Evolutionary conservation across 2,113 vertebrate genomes (phyloP).

Genomic region (Phaethornis superciliosus): DNA sequence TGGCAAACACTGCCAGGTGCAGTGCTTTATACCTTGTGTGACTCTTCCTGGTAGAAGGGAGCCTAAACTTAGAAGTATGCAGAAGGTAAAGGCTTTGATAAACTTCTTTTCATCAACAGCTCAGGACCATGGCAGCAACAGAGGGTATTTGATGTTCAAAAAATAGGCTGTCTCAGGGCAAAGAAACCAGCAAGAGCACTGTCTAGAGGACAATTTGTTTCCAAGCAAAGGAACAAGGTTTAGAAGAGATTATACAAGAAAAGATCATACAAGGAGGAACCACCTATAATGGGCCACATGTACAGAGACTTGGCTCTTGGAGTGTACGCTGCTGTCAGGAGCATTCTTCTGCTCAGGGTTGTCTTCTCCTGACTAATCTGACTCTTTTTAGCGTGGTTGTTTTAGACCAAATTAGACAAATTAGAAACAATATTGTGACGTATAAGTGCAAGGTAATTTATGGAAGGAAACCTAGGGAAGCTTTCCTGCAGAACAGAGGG

Average conservation of each 20-base stretch:
- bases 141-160: neutral
- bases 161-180: neutral
- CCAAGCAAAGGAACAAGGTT: neutral
- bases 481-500: neutral
- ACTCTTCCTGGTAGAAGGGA: neutral
- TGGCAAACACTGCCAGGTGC: slow-evolving; percentile 22
- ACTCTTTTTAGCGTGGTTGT: neutral
- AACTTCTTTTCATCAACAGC: neutral
- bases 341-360: neutral
- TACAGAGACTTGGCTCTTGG: rapidly evolving
- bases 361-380: neutral
- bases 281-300: rapidly evolving
- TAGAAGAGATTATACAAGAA: neutral
- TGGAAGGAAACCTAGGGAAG: neutral
- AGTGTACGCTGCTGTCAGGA: neutral
- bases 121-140: neutral
- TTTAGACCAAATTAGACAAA: too few species aligned
- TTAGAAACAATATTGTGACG: neutral
- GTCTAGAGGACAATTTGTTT: neutral
- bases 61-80: neutral
- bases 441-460: neutral
- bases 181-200: neutral
- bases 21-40: neutral
- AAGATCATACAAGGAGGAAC: neutral
- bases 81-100: neutral